Base-by-base conservation (phyloP, 2,113 vertebrate genomes). In the Rana temporaria region DNA sequence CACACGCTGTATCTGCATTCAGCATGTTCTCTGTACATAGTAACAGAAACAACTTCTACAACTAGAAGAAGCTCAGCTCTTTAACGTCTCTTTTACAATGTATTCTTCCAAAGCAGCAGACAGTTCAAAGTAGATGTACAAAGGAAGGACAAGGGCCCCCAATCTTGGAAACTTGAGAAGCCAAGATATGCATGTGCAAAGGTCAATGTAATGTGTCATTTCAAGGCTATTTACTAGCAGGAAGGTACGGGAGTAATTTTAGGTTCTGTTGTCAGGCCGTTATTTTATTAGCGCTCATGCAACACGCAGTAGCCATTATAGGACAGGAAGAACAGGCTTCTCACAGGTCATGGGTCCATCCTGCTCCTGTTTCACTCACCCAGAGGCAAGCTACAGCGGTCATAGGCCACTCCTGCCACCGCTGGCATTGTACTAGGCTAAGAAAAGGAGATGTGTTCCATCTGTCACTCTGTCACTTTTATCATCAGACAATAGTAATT, bases 291-390 rank as follows among this genome's bases (percentile, higher is more conserved):
- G 6, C 11, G 3, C 77, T 18, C 26, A 48, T 75, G 79, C 53
- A 60, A 20, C 12, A 6, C 19, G 6, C 19, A 30, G 71, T 34
- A 66, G 52, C 8, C 22, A 19, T 6, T 30, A 34, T 48, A 20
- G 59, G 60, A 62, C 79, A 81, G 79, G 79, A 81, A 81, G 69
- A 81, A 34, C 59, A 56, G 63, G 55, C 32, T 67, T 68, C 18
- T 8, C 4, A 76, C 22, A 82, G 81, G 81, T 82, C 81, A 76
- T 14, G 22, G 81, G 63, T 57, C 71, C 81, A 76, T 83, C 71
- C 71, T 68, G 32, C 59, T 83, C 65, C 63, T 48, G 63, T 53
- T 82, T 64, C 42, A 81, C 20, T 52, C 42, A 66, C 65, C 71
- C 32, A 34, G 71, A 56, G 53, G 78, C 66, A 34, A 52, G 55